Conservation (phyloP, 2,113 vertebrate species). For the Coracopsis vasa region DNA sequence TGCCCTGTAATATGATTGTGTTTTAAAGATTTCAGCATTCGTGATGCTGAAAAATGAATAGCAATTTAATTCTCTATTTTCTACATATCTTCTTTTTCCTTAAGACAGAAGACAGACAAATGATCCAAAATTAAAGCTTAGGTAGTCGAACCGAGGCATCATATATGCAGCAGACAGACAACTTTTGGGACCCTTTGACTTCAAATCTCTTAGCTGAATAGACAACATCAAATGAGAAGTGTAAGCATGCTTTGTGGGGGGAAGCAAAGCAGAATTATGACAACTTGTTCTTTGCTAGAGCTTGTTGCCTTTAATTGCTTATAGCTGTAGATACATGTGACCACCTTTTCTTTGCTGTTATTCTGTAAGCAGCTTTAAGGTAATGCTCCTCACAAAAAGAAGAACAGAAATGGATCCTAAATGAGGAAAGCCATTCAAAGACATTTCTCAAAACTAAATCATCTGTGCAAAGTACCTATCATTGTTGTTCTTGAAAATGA, state of each 20-base stretch:
- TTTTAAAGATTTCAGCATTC: not conserved
- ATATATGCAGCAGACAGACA: not conserved
- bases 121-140: not conserved
- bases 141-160: not conserved
- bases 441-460: not conserved
- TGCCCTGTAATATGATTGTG: not conserved
- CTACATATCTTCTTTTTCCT: not conserved
- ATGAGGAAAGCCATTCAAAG: not conserved
- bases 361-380: not conserved
- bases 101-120: not conserved
- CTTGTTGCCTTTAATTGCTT: not conserved
- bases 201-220: not conserved
- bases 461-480: not conserved
- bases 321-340: not conserved
- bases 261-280: not conserved
- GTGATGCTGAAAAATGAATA: not conserved
- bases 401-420: not conserved
- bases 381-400: not conserved
- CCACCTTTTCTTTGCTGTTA: not conserved
- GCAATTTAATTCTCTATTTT: not conserved
- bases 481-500: not conserved
- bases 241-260: not conserved
- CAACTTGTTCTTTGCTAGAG: not conserved
- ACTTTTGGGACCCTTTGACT: not conserved
- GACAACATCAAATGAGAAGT: not conserved